phyloP scores from a whole-genome alignment of 2,888 invertebrate genomes.

The Resseliella maxima region DNA sequence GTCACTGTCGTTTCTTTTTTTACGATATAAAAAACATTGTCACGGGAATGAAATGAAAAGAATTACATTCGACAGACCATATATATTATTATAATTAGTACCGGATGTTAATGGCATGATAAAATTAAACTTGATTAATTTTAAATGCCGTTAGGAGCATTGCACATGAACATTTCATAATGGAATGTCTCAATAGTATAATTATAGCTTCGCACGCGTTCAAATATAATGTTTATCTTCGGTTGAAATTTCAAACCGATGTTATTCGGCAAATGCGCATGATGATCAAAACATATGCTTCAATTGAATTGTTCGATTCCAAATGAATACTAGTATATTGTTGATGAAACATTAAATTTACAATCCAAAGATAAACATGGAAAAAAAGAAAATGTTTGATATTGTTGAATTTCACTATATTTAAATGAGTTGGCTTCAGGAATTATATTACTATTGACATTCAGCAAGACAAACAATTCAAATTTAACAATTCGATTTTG shows the following conservation, averaged over 20 bases:
- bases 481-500: neutral
- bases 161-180: neutral
- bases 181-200: neutral
- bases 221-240: too few species aligned
- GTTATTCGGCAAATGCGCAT: too few species aligned
- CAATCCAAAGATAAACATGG: neutral
- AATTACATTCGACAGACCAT: neutral
- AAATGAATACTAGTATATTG: neutral
- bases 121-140: neutral
- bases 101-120: neutral
- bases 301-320: too few species aligned
- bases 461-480: neutral
- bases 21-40: neutral
- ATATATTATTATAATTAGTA: conserved; percentile 19
- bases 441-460: too few species aligned
- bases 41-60: neutral
- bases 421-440: too few species aligned
- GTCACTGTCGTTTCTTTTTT: neutral
- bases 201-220: too few species aligned
- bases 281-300: too few species aligned
- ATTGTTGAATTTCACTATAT: neutral
- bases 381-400: neutral
- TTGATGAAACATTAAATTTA: neutral
- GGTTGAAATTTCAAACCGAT: too few species aligned
- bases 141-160: neutral